Conservation (phyloP, 2,113 vertebrate genomes). For the Lipophrys pholis region DNA sequence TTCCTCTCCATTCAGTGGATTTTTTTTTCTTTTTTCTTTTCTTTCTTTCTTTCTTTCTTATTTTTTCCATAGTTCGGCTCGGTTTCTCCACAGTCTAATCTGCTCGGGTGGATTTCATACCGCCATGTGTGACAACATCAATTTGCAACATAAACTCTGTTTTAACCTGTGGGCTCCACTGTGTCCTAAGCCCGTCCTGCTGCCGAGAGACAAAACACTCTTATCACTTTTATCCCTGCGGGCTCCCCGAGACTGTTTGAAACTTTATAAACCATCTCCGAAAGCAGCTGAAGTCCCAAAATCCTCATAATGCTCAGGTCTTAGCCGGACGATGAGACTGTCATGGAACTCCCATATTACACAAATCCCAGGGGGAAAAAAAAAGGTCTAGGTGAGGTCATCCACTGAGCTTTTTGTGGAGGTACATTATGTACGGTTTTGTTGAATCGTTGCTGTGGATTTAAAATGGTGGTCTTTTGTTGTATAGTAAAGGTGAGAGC, state of each 20-base stretch:
- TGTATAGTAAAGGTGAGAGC: no score
- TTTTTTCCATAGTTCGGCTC: conserved; percentile 32
- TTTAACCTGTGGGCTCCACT: conserved; percentile 32
- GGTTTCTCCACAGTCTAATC: conserved; percentile 35
- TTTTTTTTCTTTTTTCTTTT: conserved; percentile 24
- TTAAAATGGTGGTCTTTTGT: no score
- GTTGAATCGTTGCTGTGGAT: no score
- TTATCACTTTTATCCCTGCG: conserved; percentile 38
- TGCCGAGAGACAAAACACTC: conserved; percentile 73
- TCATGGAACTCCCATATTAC: conserved; percentile 18
- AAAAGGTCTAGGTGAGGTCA: conserved; percentile 12
- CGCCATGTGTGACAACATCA: conserved; percentile 59
- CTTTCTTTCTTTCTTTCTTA: not conserved
- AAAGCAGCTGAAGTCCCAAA: conserved; percentile 24
- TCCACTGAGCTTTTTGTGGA: conserved; percentile 7
- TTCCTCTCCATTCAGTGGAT: not conserved
- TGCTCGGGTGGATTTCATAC: conserved; percentile 26
- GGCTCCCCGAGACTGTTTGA: conserved; percentile 7
- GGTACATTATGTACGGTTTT: not conserved
- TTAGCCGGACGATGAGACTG: not conserved
- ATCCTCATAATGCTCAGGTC: not conserved
- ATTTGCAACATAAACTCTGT: conserved; percentile 55
- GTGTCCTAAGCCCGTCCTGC: conserved; percentile 45
- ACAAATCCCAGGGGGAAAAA: not conserved
- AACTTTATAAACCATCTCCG: conserved; percentile 49